phyloP scores from a whole-genome alignment of 2,797 vertebrate genomes.

The Psittacula echo region DNA sequence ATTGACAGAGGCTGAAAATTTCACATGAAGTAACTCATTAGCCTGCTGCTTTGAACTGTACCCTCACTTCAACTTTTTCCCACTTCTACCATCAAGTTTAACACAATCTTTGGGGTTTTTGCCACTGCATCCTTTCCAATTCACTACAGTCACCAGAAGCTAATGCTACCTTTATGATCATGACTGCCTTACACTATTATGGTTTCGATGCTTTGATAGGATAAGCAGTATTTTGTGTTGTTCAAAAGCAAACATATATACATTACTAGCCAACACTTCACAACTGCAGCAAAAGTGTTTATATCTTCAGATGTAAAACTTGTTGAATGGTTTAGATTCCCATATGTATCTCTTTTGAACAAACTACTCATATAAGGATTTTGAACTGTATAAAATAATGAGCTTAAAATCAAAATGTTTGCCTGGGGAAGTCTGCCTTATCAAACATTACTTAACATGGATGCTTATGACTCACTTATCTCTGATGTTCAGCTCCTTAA shows the following conservation, averaged over 20 bases:
- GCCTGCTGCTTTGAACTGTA: not conserved
- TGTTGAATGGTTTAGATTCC: not conserved
- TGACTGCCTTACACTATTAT: not conserved
- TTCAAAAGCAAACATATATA: not conserved
- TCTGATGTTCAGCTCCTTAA: constrained; percentile 15
- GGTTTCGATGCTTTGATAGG: not conserved
- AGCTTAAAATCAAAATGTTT: constrained; percentile 5
- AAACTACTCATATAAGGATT: not conserved
- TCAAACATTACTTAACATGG: not conserved
- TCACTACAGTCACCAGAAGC: not conserved
- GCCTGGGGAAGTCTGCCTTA: not conserved
- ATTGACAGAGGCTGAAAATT: not conserved
- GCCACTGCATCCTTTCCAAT: not conserved
- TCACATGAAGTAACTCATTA: not conserved
- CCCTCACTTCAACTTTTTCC: not conserved
- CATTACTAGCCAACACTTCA: not conserved
- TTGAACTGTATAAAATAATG: not conserved
- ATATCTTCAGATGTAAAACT: not conserved
- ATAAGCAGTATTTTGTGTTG: not conserved
- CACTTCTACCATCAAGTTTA: not conserved
- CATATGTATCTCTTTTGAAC: not conserved
- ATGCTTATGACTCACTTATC: not conserved
- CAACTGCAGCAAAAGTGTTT: not conserved
- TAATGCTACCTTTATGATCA: not conserved
- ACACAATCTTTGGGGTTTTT: rapidly evolving